Conservation (phyloP, 2,888 invertebrate species). For the Heliconius charithonia region DNA sequence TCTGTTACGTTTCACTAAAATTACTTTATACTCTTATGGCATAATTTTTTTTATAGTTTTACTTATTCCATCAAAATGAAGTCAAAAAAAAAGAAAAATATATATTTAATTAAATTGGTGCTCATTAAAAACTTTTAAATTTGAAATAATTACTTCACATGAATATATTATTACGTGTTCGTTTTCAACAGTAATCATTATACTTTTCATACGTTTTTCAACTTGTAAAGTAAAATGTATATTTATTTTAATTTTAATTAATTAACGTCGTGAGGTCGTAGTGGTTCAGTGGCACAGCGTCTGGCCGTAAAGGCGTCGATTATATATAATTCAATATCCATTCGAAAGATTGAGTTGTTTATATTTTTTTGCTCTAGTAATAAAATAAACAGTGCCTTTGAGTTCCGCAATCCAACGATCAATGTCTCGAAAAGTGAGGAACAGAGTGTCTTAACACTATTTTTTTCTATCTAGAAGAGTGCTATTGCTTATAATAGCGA, state of each 20-base stretch:
- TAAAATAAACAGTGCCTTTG: not conserved
- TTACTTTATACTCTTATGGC: not conserved
- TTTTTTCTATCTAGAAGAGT: no score
- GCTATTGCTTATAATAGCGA: no score
- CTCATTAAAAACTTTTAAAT: not conserved
- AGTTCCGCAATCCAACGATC: not conserved
- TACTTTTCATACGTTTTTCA: no score
- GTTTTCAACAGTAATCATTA: no score
- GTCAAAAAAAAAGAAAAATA: not conserved
- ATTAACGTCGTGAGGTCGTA: not conserved
- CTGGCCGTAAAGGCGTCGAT: not conserved
- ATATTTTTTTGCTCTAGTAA: not conserved
- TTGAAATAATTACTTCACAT: not conserved
- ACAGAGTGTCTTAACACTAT: not conserved
- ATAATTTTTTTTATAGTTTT: not conserved
- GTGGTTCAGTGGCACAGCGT: not conserved
- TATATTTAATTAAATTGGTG: not conserved
- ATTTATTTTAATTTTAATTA: not conserved
- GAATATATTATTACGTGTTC: no score
- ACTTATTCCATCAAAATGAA: not conserved
- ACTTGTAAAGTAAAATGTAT: no score
- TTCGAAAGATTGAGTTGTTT: not conserved
- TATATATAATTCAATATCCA: not conserved
- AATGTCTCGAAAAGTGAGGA: not conserved
- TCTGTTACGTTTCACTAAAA: no score